phyloP scores from a whole-genome alignment of 1,140 invertebrate genomes.

The Pararge aegeria region DNA sequence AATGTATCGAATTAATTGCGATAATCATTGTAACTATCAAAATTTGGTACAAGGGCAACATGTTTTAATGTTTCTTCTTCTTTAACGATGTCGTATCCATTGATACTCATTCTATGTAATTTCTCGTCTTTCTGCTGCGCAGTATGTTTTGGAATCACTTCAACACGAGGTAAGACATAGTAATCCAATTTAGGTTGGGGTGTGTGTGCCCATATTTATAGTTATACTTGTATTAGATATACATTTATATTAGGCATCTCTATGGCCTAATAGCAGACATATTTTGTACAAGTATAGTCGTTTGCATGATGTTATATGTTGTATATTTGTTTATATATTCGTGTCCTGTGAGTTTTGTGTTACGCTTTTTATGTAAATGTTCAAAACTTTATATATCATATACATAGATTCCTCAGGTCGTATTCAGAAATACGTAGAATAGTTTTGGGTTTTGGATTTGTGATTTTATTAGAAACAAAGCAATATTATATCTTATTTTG shows the following conservation, averaged over 20 bases:
- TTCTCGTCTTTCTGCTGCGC: conserved; percentile 84
- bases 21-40: too few relatives aligned
- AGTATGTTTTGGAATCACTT: conserved; percentile 99
- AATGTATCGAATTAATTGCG: too few relatives aligned
- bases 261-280: conserved; percentile 49
- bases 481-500: conserved; percentile 1
- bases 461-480: background rate
- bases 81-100: conserved; percentile 57
- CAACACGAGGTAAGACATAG: conserved; percentile 95
- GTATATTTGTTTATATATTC: conserved; percentile 42
- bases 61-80: conserved; percentile 46
- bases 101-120: conserved; percentile 71
- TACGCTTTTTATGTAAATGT: conserved; percentile 63
- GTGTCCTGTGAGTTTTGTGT: conserved; percentile 77
- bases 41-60: conserved; percentile 21
- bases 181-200: conserved; percentile 47
- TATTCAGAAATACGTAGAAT: conserved; percentile 16
- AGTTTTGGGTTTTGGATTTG: conserved; percentile 14
- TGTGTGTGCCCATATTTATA: conserved; percentile 43
- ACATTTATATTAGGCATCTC: conserved; percentile 33
- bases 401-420: conserved; percentile 4
- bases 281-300: conserved; percentile 36
- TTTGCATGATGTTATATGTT: conserved; percentile 54
- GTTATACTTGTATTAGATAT: conserved; percentile 27
- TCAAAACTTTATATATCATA: background rate